Conservation (phyloP, 2,797 vertebrate genomes). For the Sebastes variabilis region DNA sequence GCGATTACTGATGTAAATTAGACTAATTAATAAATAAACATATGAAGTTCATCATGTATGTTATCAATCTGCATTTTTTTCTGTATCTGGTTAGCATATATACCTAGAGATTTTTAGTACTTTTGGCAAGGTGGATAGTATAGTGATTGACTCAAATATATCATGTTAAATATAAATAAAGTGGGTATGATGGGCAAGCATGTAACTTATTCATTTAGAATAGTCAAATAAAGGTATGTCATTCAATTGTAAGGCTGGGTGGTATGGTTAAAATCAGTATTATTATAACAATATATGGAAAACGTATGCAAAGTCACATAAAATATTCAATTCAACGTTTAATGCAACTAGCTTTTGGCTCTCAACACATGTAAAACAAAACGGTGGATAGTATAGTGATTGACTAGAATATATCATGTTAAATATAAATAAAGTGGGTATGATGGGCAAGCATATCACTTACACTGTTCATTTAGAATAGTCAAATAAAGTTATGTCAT, state of each 20-base stretch:
- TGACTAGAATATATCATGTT: background rate
- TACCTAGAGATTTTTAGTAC: too few species aligned
- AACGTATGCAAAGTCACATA: background rate
- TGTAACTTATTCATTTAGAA: background rate
- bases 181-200: background rate
- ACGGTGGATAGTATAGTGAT: background rate
- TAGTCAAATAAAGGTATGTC: background rate
- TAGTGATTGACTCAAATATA: background rate
- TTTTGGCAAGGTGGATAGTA: background rate
- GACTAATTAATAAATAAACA: too few species aligned
- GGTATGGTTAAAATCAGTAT: too few species aligned
- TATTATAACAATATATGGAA: background rate
- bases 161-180: background rate
- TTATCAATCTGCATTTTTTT: too few species aligned
- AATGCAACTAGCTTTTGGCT: background rate
- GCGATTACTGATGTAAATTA: too few species aligned
- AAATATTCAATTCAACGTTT: background rate
- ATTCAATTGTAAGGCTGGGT: background rate
- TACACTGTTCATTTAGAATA: background rate
- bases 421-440: background rate
- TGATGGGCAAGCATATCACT: background rate
- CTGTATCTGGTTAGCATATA: too few species aligned
- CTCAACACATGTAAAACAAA: background rate
- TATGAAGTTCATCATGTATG: background rate
- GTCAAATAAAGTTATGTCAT: background rate